Conservation (phyloP, 92 coral and sea anemone genomes). For the Phenganax marumi region DNA sequence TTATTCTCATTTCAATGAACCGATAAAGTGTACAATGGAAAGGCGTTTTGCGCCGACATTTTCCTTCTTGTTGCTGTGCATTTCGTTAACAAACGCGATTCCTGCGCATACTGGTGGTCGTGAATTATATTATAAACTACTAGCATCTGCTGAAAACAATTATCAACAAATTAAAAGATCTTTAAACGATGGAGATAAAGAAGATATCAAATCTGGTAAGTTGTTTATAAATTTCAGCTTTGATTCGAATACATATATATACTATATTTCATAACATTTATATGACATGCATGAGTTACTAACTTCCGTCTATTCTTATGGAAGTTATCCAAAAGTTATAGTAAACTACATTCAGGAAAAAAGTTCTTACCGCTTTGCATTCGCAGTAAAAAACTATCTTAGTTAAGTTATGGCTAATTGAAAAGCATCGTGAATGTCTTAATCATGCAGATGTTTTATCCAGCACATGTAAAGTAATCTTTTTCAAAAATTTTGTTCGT, state of each 20-base stretch:
- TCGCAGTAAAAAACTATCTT: no score
- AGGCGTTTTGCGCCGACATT: conserved; percentile 38
- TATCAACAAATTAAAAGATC: not conserved
- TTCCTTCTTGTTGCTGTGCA: conserved; percentile 2
- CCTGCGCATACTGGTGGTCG: conserved; percentile 24
- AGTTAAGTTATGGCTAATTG: no score
- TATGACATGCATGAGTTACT: conserved; percentile 6
- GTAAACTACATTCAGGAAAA: no score
- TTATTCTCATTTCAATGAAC: conserved; percentile 13
- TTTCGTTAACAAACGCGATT: not conserved
- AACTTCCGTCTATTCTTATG: no score
- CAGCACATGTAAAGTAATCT: no score
- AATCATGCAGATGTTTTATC: no score
- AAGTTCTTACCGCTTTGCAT: no score
- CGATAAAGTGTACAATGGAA: conserved; percentile 15
- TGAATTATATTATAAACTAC: not conserved
- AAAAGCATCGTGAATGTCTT: no score
- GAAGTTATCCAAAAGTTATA: no score
- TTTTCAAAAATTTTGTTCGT: no score
- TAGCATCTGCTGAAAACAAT: conserved; percentile 7
- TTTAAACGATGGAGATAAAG: conserved; percentile 4
- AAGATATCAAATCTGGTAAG: not conserved
- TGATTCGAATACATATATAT: not conserved
- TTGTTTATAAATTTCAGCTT: not conserved
- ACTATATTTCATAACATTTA: not conserved